phyloP scores from a whole-genome alignment of 2,797 vertebrate species.

The Paedocypris micromegethes region DNA sequence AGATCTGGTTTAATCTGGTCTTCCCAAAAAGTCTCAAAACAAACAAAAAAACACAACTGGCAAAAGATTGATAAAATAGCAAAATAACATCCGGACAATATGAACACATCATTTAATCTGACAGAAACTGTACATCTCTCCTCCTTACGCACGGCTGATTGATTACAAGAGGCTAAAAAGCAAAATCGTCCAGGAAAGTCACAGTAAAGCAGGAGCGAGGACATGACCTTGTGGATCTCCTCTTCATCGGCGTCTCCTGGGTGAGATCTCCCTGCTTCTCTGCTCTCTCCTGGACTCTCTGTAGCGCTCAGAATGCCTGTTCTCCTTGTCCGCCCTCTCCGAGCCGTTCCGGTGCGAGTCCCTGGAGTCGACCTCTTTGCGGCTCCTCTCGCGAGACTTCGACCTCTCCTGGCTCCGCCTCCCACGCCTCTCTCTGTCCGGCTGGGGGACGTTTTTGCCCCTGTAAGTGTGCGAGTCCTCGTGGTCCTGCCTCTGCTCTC shows the following conservation, averaged over 20 bases:
- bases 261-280: conserved; percentile 62
- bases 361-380: conserved; percentile 52
- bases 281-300: conserved; percentile 63
- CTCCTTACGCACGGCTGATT: too few species aligned
- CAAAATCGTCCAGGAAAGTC: conserved; percentile 14
- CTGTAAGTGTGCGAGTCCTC: conserved; percentile 45
- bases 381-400: conserved; percentile 63
- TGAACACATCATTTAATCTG: conserved; percentile 2
- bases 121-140: too few species aligned
- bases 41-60: conserved; percentile 30
- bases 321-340: conserved; percentile 57
- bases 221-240: background rate
- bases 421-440: conserved; percentile 54
- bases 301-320: conserved; percentile 56
- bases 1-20: conserved; percentile 33
- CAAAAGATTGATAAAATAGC: conserved; percentile 32
- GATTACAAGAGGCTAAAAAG: background rate
- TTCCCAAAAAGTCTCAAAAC: conserved; percentile 28
- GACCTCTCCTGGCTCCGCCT: conserved; percentile 62
- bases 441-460: conserved; percentile 58
- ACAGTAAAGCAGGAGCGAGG: conserved; percentile 9
- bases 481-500: conserved; percentile 49
- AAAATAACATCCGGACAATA: conserved; percentile 32
- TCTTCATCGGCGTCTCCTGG: conserved; percentile 61
- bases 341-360: conserved; percentile 61